phyloP scores from a whole-genome alignment of 1,140 invertebrate species.

The Telenomus remus region DNA sequence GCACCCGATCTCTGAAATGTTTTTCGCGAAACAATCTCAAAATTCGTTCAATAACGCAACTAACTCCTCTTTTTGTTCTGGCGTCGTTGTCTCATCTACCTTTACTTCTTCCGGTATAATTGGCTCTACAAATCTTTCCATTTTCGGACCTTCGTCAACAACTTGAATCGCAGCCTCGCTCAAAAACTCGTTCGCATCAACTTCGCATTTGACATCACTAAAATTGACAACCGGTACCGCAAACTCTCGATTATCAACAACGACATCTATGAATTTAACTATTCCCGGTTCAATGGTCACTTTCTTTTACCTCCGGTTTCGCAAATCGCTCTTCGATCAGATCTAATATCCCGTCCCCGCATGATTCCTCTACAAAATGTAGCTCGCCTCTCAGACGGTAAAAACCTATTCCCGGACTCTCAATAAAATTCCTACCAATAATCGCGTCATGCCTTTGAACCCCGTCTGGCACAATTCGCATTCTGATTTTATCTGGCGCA shows the following conservation, averaged over 20 bases:
- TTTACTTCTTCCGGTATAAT: neutral
- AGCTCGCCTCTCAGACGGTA: neutral
- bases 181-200: neutral
- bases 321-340: neutral
- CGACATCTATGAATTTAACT: constrained; percentile 7
- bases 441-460: constrained; percentile 3
- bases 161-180: neutral
- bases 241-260: neutral
- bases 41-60: constrained; percentile 2
- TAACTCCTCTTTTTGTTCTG: constrained; percentile 7
- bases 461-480: constrained; percentile 13
- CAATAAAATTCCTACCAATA: neutral
- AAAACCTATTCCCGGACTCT: neutral
- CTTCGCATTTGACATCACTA: neutral
- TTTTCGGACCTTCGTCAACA: neutral
- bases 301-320: neutral
- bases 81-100: neutral
- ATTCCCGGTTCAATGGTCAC: neutral
- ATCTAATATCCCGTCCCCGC: neutral
- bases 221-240: neutral
- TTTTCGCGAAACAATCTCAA: constrained; percentile 13
- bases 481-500: neutral
- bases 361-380: neutral
- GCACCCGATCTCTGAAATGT: constrained; percentile 8
- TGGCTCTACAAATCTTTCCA: neutral